Conservation (phyloP, 2,113 vertebrate species). For the Rissa tridactyla region DNA sequence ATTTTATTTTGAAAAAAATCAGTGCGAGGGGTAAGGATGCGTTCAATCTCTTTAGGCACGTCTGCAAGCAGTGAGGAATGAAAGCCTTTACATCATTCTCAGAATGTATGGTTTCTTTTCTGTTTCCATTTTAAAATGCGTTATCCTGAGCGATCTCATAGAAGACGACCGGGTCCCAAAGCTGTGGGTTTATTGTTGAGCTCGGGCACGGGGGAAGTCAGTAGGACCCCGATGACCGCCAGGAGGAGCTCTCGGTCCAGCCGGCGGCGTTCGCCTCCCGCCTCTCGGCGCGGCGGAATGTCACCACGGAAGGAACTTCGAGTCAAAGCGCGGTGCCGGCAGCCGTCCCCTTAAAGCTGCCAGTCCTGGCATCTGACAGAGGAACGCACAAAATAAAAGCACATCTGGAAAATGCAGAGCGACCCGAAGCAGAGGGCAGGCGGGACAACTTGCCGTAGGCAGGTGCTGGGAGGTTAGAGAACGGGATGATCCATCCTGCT, state of each 20-base stretch:
- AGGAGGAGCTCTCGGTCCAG: constrained; percentile 50
- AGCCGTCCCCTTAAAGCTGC: neutral
- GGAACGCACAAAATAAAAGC: neutral
- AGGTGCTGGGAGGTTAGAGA: neutral
- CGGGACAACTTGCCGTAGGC: neutral
- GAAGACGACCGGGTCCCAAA: neutral
- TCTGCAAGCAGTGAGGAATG: neutral
- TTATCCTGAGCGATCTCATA: neutral
- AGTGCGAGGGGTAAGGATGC: neutral
- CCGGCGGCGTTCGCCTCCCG: neutral
- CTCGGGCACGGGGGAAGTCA: fast-evolving
- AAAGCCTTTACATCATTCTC: neutral
- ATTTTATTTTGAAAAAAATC: neutral
- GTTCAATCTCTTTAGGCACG: neutral
- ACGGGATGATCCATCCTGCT: fast-evolving
- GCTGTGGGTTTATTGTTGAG: neutral
- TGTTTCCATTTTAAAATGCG: neutral
- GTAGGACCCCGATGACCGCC: neutral
- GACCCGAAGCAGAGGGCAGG: neutral
- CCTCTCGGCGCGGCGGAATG: fast-evolving
- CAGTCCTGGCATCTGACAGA: neutral
- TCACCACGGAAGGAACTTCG: fast-evolving
- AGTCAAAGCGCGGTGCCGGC: neutral
- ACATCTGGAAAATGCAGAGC: neutral
- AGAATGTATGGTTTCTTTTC: neutral